phyloP scores from a whole-genome alignment of 2,113 vertebrate species.

The Hypocryptadius cinnamomeus region DNA sequence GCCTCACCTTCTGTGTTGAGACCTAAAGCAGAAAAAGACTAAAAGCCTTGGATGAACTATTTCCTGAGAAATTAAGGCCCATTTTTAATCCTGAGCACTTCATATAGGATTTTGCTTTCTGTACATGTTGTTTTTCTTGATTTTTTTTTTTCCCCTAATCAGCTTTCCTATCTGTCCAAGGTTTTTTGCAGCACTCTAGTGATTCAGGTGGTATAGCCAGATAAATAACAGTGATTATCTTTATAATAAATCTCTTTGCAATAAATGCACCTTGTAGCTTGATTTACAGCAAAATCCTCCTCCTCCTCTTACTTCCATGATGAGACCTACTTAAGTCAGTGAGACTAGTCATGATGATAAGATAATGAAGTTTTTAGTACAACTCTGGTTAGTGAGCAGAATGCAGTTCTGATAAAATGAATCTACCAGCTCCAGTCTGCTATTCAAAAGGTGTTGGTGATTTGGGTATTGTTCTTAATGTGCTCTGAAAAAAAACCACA shows the following conservation, averaged over 20 bases:
- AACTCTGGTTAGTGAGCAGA: slow-evolving; percentile 42
- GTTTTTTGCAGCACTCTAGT: not conserved
- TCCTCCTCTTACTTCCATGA: slow-evolving; percentile 21
- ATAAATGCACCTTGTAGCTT: slow-evolving; percentile 33
- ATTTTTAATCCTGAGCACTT: not conserved
- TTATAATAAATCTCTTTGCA: slow-evolving; percentile 22
- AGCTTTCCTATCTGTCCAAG: not conserved
- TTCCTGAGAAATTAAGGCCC: not conserved
- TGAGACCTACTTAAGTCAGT: slow-evolving; percentile 50
- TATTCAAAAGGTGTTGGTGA: not conserved
- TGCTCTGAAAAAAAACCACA: not conserved
- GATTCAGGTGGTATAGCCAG: not conserved
- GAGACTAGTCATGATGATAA: slow-evolving; percentile 50
- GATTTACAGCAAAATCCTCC: slow-evolving; percentile 48
- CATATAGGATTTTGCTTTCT: not conserved
- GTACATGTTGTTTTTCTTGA: not conserved
- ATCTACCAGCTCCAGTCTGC: not conserved
- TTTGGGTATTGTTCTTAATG: not conserved
- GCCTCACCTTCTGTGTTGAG: not conserved
- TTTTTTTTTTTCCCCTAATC: not conserved
- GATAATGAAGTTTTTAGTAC: slow-evolving; percentile 61
- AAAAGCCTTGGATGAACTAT: not conserved
- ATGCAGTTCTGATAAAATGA: slow-evolving; percentile 21
- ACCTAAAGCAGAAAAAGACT: not conserved
- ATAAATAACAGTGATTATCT: slow-evolving; percentile 18